These are phyloP conservation scores for Rafetus swinhoei DNA, from an alignment of 2,113 vertebrate genomes.

Conservation along the genomic window DNA sequence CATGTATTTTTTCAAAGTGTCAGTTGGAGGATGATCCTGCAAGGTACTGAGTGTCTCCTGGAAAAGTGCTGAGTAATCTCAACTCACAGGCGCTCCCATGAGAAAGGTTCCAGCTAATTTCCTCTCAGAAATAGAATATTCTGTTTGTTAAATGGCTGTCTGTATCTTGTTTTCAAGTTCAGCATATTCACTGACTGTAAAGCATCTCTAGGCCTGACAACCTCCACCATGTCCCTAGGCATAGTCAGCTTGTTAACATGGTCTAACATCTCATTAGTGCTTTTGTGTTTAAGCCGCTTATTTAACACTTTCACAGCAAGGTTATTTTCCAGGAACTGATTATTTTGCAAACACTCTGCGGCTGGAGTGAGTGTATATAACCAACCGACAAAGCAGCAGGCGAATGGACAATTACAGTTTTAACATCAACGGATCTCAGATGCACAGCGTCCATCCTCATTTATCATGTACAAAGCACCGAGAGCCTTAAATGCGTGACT, in stretches of 20 bases:
- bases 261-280: not conserved
- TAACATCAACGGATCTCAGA: accelerated
- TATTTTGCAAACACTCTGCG: not conserved
- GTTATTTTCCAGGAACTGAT: not conserved
- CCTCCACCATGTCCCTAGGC: not conserved
- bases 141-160: not conserved
- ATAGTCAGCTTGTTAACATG: not conserved
- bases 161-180: accelerated
- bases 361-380: not conserved
- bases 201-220: not conserved
- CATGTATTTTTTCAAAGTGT: no score
- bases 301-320: not conserved
- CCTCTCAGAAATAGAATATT: not conserved
- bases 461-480: accelerated
- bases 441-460: accelerated
- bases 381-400: not conserved
- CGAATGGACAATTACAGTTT: not conserved
- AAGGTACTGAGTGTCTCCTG: accelerated
- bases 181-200: accelerated
- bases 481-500: accelerated
- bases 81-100: accelerated
- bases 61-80: not conserved
- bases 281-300: not conserved
- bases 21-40: accelerated
- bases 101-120: not conserved